phyloP scores from a whole-genome alignment of 2,797 vertebrate species.

The Takifugu rubripes region DNA sequence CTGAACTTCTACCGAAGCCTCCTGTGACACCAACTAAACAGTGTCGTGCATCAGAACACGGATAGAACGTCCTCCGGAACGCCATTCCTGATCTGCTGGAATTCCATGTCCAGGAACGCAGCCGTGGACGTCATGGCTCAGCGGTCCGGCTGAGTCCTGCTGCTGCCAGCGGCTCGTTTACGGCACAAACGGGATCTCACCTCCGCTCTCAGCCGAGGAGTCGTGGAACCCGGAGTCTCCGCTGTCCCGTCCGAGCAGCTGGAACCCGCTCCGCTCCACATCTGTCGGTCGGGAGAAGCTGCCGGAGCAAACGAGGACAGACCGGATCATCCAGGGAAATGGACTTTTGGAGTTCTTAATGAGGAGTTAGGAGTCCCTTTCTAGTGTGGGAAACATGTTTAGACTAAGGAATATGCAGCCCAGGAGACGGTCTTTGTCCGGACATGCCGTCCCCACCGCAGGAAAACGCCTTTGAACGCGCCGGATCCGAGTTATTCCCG shows the following conservation, averaged over 20 bases:
- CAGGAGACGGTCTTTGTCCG: constrained; percentile 2
- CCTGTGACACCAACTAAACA: constrained; percentile 32
- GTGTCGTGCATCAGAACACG: constrained; percentile 36
- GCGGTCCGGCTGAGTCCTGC: too few relatives aligned
- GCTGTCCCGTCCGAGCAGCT: constrained; percentile 50
- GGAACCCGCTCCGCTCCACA: constrained; percentile 53
- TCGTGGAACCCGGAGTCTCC: constrained; percentile 2
- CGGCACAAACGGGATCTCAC: constrained; percentile 49
- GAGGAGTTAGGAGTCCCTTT: too few relatives aligned
- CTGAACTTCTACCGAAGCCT: constrained; percentile 62
- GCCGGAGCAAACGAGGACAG: constrained; percentile 19
- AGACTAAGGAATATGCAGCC: constrained; percentile 29
- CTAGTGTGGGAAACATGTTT: constrained; percentile 11
- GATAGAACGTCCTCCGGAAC: constrained; percentile 27
- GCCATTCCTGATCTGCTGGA: constrained; percentile 35
- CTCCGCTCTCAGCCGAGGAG: constrained; percentile 7
- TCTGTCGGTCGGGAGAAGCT: constrained; percentile 43
- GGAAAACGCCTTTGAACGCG: constrained; percentile 15
- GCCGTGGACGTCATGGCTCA: too few relatives aligned
- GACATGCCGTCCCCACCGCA: not conserved
- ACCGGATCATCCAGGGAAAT: not conserved
- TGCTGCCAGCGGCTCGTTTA: too few relatives aligned
- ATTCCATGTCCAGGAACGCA: constrained; percentile 17
- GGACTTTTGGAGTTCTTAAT: too few relatives aligned
- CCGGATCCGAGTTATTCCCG: constrained; percentile 20